Base-by-base conservation (phyloP, 2,888 invertebrate genomes). In the Trissolcus brochymenae region DNA sequence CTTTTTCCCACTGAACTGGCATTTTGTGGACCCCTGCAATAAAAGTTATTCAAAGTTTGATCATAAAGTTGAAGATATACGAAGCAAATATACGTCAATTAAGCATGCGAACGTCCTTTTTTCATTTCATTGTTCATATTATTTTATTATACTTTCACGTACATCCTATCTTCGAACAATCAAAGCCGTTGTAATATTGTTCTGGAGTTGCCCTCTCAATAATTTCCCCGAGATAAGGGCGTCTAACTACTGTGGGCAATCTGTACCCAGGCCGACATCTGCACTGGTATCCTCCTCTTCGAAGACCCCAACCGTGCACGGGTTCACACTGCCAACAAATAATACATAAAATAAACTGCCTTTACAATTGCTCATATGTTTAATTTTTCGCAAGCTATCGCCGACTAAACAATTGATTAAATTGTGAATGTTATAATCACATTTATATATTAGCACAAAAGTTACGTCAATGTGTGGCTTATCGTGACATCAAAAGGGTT, bases 261-360 rank as follows among this genome's bases (percentile, higher is more conserved):
- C 98, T 92, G 89, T 91, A 95, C 0, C 97, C 96, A 0, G 98
- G 98, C 84, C 93, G 92, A 90, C 99, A 99, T 79, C 97, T 92
- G 87, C 97, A 98, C 86, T 97, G 97, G 90, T 98, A 98, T 6
- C 97, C 98, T 60, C 98, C 98, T 84, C 98, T 92, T 64, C 98
- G 92, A 89, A 96, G 98, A 50, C 98, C 98, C 95, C 96, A 99
- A 3, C 98, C 98, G 87, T 97, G 94, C 59, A 98, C 89, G 0
- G 98, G 98, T 90, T 99, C 98, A 89, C 98, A 99, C 95, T 96
- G 84, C 6, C 25, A 35, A 35, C 6, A 35, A 35, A 35, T 11
- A 11, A 35, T 11, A 35, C 35, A 35, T 35, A 11, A 35, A 35
- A 35, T 35, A 9, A 35, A 35, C 35, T 25, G 25, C 25, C 25